These are phyloP conservation scores for Orchestia grillus DNA, from an alignment of 1,140 invertebrate genomes.

Conservation along the genomic window DNA sequence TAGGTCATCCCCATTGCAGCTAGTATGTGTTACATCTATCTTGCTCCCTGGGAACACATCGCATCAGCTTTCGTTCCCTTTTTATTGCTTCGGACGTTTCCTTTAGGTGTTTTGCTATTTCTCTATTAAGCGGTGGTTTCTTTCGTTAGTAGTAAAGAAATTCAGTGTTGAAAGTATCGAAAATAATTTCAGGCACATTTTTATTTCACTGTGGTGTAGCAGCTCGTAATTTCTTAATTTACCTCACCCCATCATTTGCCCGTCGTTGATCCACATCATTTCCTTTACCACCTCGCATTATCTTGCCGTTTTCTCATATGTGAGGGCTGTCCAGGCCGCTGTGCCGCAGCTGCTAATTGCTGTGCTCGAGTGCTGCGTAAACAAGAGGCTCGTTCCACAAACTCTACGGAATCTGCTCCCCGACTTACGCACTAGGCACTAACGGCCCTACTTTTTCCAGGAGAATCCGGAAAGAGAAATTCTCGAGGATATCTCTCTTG, in stretches of 20 bases:
- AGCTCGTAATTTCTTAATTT: background rate
- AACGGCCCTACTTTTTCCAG: background rate
- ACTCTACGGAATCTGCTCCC: slow-evolving; percentile 37
- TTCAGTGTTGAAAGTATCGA: too few species aligned
- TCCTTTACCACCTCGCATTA: background rate
- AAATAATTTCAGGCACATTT: too few species aligned
- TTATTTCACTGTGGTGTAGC: background rate
- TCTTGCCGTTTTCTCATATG: background rate
- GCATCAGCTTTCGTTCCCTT: too few species aligned
- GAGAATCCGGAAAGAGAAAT: background rate
- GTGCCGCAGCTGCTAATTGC: slow-evolving; percentile 32
- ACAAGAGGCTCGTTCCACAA: background rate
- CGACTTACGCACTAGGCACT: background rate
- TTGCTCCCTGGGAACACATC: too few species aligned
- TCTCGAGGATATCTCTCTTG: background rate
- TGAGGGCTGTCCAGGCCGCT: background rate
- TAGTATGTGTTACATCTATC: too few species aligned
- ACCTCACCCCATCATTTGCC: background rate
- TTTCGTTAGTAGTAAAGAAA: too few species aligned
- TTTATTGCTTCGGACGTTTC: too few species aligned
- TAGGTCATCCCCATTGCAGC: too few species aligned
- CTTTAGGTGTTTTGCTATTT: too few species aligned
- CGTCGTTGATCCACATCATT: background rate
- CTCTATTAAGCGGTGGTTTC: too few species aligned
- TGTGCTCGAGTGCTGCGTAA: background rate